Base-by-base conservation (phyloP, 1,140 invertebrate genomes). In the Pemphigus obesinymphae region DNA sequence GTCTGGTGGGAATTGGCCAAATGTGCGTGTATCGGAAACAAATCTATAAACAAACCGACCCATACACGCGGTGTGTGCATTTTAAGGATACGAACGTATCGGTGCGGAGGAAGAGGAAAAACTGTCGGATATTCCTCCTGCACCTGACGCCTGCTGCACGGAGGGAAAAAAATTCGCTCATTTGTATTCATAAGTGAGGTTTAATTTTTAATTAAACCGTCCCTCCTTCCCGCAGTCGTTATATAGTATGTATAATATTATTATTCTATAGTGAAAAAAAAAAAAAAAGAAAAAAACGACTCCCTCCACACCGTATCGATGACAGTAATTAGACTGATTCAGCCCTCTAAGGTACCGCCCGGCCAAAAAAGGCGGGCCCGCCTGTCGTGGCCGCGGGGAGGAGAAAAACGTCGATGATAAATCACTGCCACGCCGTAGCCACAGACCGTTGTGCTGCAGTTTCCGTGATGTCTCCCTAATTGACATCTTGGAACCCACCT, bases 391-490 rank as follows among this genome's bases (percentile, higher is more conserved):
- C 37, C 53, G 6, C 5, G 26, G 23, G 68, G 7, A 37, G 34
- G 55, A 58, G 75, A 61, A 78, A 61, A 78, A 61, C n/a, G 75
- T 78, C 75, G 53, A 78, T 63, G 76, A 80, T 80, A 80, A 80
- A 80, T 80, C 55, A 80, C 37, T 45, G 76, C 53, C 43, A 75
- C 37, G 37, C 48, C 45, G 48, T n/a, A 6, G 72, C 45, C 20
- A 11, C 29, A 10, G 31, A n/a, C 34, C n/a, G 55, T 29, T 13
- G 53, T 17, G 58, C 29, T 31, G 58, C 26, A 17, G 55, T 58
- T 43, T 20, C 37, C 76, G 76, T 43, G 53, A 78, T 78, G 55
- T 80, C 50, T 61, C 76, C 76, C 76, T 80, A 80, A 80, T 80
- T 80, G 76, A 80, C 76, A 63, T 80, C 76, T 80, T 26, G 31